These are phyloP conservation scores for Sminthurides aquaticus DNA, from an alignment of 2,888 invertebrate genomes.

Conservation along the genomic window DNA sequence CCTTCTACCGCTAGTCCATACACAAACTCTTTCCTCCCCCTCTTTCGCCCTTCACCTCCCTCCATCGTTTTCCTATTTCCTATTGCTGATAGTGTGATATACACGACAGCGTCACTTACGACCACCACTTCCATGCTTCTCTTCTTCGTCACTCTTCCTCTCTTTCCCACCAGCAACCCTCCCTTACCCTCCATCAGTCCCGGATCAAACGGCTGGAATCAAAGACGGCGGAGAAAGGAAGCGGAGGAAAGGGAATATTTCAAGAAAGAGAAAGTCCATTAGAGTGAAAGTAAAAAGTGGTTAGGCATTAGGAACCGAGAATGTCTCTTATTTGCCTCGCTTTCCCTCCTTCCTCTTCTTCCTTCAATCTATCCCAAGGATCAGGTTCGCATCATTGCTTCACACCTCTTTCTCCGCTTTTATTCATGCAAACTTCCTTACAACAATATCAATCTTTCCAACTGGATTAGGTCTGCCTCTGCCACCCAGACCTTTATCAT, in stretches of 20 bases:
- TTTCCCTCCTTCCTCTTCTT: background rate
- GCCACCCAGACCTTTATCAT: background rate
- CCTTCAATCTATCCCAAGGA: no score
- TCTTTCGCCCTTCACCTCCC: background rate
- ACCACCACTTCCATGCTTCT: background rate
- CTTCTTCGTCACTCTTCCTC: background rate
- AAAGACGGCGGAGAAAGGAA: background rate
- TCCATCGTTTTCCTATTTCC: background rate
- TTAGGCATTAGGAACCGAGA: background rate
- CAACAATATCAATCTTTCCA: background rate
- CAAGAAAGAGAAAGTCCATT: background rate
- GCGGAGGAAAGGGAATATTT: background rate
- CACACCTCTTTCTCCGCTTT: no score
- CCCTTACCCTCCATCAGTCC: background rate
- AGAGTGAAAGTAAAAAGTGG: background rate
- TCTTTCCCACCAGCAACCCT: no score
- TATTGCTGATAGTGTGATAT: constrained; percentile 19
- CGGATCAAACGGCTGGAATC: background rate
- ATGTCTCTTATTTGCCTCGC: background rate
- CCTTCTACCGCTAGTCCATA: background rate
- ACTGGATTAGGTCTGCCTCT: background rate
- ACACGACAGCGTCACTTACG: constrained; percentile 6
- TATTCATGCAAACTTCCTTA: background rate
- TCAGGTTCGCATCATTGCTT: no score
- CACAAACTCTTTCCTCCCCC: background rate